Evolutionary conservation across 2,113 vertebrate species (phyloP).

Genomic region (Zosterops pallidus): DNA sequence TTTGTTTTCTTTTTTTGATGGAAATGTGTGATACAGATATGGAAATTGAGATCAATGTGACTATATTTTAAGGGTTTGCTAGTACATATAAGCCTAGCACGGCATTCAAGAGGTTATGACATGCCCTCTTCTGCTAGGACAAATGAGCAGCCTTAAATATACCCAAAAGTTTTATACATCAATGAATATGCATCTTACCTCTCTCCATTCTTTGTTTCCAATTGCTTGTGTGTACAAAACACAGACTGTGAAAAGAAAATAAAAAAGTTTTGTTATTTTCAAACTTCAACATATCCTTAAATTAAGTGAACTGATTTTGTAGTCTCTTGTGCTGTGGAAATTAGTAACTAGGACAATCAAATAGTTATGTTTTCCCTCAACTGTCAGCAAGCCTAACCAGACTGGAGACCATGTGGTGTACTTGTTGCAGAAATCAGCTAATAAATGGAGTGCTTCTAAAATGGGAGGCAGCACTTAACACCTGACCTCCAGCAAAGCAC

Average conservation of each 20-base stretch:
- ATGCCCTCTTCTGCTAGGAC: background rate
- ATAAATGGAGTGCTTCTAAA: background rate
- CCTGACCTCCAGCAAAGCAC: background rate
- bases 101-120: background rate
- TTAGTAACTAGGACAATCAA: background rate
- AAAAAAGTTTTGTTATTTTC: background rate
- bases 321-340: background rate
- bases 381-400: background rate
- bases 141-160: background rate
- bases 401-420: background rate
- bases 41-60: background rate
- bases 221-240: conserved; percentile 95
- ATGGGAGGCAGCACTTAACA: background rate
- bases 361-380: background rate
- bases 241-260: conserved; percentile 83
- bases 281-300: background rate
- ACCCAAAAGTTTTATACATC: background rate
- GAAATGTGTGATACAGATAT: background rate
- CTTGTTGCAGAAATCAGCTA: background rate
- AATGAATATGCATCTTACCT: conserved; percentile 79
- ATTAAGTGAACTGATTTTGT: background rate
- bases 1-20: background rate
- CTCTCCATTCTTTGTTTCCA: conserved; percentile 98
- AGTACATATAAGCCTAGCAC: rapidly evolving
- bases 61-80: background rate